Evolutionary conservation across 2,797 vertebrate species (phyloP), one percentile per base, ranked within the genome.

Genomic region (Microcaecilia unicolor): DNA sequence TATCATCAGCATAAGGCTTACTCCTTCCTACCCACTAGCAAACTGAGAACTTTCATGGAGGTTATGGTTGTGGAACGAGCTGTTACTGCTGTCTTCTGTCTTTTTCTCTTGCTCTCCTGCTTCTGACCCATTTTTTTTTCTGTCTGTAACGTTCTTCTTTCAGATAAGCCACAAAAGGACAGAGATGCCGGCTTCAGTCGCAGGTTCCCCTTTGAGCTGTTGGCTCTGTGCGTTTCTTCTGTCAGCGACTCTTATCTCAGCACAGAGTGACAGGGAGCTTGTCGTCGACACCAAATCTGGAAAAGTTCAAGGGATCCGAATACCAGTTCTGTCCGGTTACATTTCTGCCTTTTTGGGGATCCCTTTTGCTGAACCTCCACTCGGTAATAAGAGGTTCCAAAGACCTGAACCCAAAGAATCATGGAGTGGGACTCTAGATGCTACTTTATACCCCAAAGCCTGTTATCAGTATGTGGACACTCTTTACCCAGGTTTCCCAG

Each of bases 381-480:
- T 86, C 18, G 91, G 86, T 1, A 82, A 76, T 21, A 66, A 68
- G 3, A 86, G 92, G 9, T 96, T 96, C 66, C 85, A 77, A 20
- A 84, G 51, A 5, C 72, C 92, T 0, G 86, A 89, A 26, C 80
- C 87, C 16, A 87, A 89, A 37, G 64, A 51, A 12, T 46, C 69
- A 1, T 95, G 92, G 92, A 10, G 57, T 1, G 84, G 72, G 4
- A 41, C 89, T 6, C 62, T 80, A 3, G 81, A 91, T 0, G 88
- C 87, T 19, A 65, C 34, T 1, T 18, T 60, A 21, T 91, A 89
- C 58, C 80, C 78, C 7, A 84, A 77, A 4, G 85, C 87, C 44
- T 97, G 92, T 61, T 88, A 61, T 70, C 92, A 97, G 48, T 75
- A 47, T 2, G 85, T 92, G 39, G 92, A 97, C 67, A 88, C 64